Percentiles rank a stretch among this genome's conserved stretches.
These are phyloP conservation scores for Daktulosphaira vitifoliae DNA, from an alignment of 1,140 invertebrate species.

Conservation along the genomic window DNA sequence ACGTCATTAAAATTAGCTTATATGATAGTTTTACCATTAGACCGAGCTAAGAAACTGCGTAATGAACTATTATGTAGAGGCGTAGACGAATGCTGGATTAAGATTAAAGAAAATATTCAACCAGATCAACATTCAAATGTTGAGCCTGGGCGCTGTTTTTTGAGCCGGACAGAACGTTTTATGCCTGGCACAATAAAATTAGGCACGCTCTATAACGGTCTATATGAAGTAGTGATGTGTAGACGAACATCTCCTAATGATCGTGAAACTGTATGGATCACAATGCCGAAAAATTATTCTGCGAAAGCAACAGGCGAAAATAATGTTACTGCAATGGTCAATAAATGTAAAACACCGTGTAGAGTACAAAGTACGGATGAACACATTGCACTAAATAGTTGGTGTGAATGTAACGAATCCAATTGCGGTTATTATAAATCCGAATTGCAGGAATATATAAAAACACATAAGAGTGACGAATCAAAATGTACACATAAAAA, in stretches of 20 bases:
- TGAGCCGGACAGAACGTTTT: neutral
- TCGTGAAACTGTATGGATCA: constrained; percentile 3
- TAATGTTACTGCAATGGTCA: no score
- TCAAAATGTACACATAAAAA: no score
- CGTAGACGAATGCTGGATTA: neutral
- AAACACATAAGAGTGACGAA: no score
- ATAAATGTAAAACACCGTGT: no score
- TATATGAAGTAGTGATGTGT: neutral
- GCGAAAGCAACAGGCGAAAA: no score
- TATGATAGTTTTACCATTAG: neutral
- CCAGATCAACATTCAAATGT: no score
- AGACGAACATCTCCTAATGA: neutral
- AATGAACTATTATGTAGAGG: neutral
- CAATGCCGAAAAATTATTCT: neutral
- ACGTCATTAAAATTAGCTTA: neutral
- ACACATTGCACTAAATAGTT: no score
- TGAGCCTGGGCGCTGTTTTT: neutral
- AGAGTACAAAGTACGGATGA: no score
- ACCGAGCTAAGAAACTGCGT: neutral
- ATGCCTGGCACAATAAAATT: neutral
- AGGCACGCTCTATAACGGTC: neutral
- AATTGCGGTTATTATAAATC: no score
- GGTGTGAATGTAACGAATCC: no score
- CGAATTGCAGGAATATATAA: no score
- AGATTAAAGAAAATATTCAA: neutral